These are phyloP conservation scores for Anniella stebbinsi DNA, from an alignment of 2,797 vertebrate genomes.

Conservation along the genomic window DNA sequence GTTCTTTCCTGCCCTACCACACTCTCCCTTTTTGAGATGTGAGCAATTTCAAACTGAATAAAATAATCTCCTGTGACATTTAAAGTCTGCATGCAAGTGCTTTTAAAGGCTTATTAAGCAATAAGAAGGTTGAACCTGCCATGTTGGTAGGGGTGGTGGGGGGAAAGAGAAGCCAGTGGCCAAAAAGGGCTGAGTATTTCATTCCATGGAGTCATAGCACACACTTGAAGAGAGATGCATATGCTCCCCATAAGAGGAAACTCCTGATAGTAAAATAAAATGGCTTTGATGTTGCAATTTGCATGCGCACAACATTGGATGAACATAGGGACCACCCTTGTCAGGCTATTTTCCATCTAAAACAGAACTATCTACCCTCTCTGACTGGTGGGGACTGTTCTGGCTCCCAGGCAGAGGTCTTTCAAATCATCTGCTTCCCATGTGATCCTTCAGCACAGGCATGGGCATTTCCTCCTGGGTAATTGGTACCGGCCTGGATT, in stretches of 20 bases:
- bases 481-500: too few relatives aligned
- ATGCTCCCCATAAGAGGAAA: not conserved
- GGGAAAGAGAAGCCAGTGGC: not conserved
- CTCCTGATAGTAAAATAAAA: not conserved
- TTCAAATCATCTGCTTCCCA: too few relatives aligned
- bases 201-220: not conserved
- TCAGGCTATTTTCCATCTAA: too few relatives aligned
- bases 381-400: too few relatives aligned
- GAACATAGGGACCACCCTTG: not conserved
- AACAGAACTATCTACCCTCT: too few relatives aligned
- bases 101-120: conserved; percentile 17
- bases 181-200: not conserved
- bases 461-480: too few relatives aligned
- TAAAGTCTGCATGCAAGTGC: conserved; percentile 55
- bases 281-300: not conserved
- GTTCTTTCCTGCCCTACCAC: not conserved
- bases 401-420: too few relatives aligned
- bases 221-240: not conserved
- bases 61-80: conserved; percentile 51
- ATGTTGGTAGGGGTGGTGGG: not conserved
- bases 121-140: not conserved
- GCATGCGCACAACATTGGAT: not conserved
- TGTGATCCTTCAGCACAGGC: too few relatives aligned
- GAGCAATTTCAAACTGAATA: conserved; percentile 32
- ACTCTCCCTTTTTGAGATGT: conserved; percentile 3